A percentile compares a stretch with the other conserved stretches of the same genome.
Evolutionary conservation across 2,888 invertebrate genomes (phyloP).

Genomic region (Rapana venosa): DNA sequence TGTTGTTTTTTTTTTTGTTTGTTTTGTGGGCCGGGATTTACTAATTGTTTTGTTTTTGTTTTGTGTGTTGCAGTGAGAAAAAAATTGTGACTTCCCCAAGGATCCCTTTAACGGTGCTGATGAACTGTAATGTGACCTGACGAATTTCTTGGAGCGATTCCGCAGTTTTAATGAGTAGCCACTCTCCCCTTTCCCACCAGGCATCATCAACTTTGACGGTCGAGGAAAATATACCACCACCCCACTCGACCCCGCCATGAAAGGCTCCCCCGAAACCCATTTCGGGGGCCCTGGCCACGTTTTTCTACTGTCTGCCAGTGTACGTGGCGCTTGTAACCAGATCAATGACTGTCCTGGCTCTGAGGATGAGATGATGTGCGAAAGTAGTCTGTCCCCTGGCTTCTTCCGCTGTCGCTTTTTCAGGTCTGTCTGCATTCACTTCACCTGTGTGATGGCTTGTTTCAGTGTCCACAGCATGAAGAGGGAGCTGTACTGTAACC

Average conservation of each 20-base stretch:
- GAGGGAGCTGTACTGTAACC: neutral
- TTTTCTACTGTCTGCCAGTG: conserved; percentile 2
- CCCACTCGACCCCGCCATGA: neutral
- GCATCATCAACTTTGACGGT: neutral
- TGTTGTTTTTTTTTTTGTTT: no score
- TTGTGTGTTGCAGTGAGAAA: neutral
- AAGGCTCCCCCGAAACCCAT: neutral
- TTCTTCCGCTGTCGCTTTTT: neutral
- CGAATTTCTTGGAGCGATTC: neutral
- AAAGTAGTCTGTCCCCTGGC: neutral
- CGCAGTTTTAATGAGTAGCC: neutral
- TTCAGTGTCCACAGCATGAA: neutral
- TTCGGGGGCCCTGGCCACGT: neutral
- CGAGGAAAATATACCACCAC: neutral
- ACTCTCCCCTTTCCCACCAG: neutral
- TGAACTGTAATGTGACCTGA: neutral
- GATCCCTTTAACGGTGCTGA: neutral
- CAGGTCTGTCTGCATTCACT: neutral
- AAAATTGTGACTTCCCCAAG: neutral
- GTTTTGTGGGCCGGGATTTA: no score
- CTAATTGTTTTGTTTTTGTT: no score
- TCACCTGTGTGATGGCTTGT: neutral
- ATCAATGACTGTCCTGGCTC: neutral
- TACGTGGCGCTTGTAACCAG: neutral
- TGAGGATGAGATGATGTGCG: neutral